These are phyloP conservation scores for Epinephelus malabaricus DNA, from an alignment of 2,797 vertebrate species.

Conservation along the genomic window DNA sequence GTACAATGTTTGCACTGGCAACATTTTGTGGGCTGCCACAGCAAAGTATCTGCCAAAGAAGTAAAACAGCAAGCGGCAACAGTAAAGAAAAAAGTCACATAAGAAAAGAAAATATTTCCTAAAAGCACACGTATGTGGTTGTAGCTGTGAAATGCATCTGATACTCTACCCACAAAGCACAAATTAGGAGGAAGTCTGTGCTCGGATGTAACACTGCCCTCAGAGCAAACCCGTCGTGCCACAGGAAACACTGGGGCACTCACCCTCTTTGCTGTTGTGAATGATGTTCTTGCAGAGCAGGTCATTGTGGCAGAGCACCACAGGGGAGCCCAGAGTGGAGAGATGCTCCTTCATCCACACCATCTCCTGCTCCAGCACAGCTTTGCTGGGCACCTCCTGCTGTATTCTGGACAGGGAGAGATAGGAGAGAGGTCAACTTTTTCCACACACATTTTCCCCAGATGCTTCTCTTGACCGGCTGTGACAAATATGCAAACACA, in stretches of 20 bases:
- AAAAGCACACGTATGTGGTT: neutral
- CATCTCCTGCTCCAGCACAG: conserved; percentile 92
- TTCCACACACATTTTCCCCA: neutral
- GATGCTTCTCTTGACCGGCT: neutral
- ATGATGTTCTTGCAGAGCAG: conserved; percentile 99
- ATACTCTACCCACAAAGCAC: neutral
- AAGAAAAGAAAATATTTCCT: too few relatives aligned
- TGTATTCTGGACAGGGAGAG: conserved; percentile 84
- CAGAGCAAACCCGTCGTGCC: neutral
- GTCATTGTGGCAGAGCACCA: conserved; percentile 98
- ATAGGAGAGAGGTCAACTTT: conserved; percentile 11
- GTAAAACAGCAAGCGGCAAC: too few relatives aligned
- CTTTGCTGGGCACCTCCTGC: conserved; percentile 91
- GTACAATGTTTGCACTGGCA: too few relatives aligned
- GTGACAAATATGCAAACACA: neutral
- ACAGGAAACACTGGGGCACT: neutral
- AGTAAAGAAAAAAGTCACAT: too few relatives aligned
- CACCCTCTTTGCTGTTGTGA: conserved; percentile 91
- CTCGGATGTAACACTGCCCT: neutral
- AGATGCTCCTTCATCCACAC: conserved; percentile 95
- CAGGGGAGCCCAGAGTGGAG: conserved; percentile 91
- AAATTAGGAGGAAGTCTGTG: neutral
- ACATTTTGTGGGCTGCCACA: neutral
- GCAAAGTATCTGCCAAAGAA: too few relatives aligned
- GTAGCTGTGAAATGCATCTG: neutral